These are phyloP conservation scores for Percina caprodes DNA, from an alignment of 2,113 vertebrate genomes.

Conservation along the genomic window DNA sequence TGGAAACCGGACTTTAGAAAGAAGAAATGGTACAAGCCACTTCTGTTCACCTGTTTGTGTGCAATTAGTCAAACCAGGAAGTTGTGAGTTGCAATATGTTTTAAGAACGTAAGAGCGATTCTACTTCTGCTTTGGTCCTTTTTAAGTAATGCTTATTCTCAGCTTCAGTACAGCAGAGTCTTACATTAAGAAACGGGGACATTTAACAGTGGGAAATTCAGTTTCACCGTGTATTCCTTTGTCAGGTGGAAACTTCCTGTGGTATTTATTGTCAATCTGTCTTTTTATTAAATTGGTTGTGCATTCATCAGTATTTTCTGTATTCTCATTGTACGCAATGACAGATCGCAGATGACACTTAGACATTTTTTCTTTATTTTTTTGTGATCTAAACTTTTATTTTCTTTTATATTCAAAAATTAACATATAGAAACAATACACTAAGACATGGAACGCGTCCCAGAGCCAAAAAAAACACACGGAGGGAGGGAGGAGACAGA, in stretches of 20 bases:
- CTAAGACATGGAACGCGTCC: too few relatives aligned
- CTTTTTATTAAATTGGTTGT: neutral
- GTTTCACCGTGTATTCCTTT: neutral
- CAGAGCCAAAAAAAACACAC: too few relatives aligned
- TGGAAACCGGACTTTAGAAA: conserved; percentile 68
- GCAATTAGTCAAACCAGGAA: conserved; percentile 46
- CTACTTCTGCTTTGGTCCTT: neutral
- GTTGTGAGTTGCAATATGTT: conserved; percentile 12
- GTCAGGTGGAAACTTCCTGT: neutral
- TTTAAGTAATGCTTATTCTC: neutral
- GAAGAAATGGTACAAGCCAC: conserved; percentile 52
- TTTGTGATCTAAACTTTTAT: too few relatives aligned
- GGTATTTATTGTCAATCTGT: neutral
- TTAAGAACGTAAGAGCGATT: neutral
- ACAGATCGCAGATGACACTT: too few relatives aligned
- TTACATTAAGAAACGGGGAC: neutral
- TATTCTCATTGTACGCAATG: neutral
- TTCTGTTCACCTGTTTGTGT: conserved; percentile 35
- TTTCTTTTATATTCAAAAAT: too few relatives aligned
- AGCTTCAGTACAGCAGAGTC: neutral
- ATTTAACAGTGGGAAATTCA: neutral
- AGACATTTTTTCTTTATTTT: too few relatives aligned
- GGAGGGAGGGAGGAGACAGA: too few relatives aligned
- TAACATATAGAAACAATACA: too few relatives aligned
- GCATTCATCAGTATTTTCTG: neutral